These are phyloP conservation scores for Mesochorus sp. DNA, from an alignment of 2,888 invertebrate genomes.

Conservation along the genomic window DNA sequence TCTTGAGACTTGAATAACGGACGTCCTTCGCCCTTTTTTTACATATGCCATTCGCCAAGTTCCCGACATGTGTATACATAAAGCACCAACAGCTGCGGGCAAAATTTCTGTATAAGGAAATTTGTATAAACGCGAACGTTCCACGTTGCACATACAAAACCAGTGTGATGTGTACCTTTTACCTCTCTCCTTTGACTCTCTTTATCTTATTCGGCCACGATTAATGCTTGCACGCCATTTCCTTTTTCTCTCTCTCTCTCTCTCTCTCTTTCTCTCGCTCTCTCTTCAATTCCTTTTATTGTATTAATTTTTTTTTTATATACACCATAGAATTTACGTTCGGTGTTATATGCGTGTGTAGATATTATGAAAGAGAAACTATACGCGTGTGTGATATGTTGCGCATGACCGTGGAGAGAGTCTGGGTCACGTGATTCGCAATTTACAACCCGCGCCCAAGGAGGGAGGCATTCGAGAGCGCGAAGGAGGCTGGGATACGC, in stretches of 20 bases:
- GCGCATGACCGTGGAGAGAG: constrained; percentile 25
- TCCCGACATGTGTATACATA: neutral
- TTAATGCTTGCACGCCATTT: constrained; percentile 18
- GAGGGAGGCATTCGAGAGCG: neutral
- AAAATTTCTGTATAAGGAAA: constrained; percentile 53
- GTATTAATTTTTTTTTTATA: too few relatives aligned
- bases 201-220: constrained; percentile 18
- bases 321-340: too few relatives aligned
- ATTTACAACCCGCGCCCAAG: constrained; percentile 43
- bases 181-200: neutral
- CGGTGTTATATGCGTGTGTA: constrained; percentile 17
- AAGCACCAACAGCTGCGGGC: constrained; percentile 52
- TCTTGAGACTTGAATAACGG: too few relatives aligned
- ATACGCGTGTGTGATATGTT: neutral
- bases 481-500: neutral
- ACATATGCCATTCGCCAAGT: too few relatives aligned
- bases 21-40: too few relatives aligned
- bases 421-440: constrained; percentile 52
- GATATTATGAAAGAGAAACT: too few relatives aligned
- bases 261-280: neutral
- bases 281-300: too few relatives aligned
- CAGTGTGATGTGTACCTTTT: constrained; percentile 20
- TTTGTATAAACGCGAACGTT: constrained; percentile 56
- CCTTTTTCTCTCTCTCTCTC: neutral
- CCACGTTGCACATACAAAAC: constrained; percentile 51